Conservation (phyloP, 1,140 invertebrate species). For the Drosophila bocqueti region DNA sequence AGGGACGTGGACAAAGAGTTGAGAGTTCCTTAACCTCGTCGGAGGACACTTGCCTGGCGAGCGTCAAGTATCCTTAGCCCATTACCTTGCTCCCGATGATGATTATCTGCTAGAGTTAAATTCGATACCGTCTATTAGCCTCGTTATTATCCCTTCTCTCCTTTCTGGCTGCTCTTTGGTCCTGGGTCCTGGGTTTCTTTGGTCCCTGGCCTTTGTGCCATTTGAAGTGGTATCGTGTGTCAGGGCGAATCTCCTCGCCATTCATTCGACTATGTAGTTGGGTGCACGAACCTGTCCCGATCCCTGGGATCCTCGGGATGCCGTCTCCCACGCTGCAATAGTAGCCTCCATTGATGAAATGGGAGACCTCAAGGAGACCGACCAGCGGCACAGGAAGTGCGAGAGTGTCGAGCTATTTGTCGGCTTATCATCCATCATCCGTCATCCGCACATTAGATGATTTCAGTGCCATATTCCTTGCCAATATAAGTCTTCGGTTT, state of each 20-base stretch:
- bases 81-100: conserved; percentile 63
- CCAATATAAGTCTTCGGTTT: conserved; percentile 70
- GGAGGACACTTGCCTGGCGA: conserved; percentile 64
- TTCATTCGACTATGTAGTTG: conserved; percentile 26
- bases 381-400: conserved; percentile 58
- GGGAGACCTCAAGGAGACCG: conserved; percentile 40
- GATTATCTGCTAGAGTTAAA: conserved; percentile 84
- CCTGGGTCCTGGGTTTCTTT: neutral
- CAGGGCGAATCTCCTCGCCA: conserved; percentile 50
- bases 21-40: conserved; percentile 62
- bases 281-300: conserved; percentile 52
- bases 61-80: conserved; percentile 78
- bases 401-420: conserved; percentile 61
- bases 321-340: conserved; percentile 69
- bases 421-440: conserved; percentile 73
- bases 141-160: conserved; percentile 79
- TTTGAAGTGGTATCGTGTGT: conserved; percentile 83
- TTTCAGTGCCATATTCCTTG: conserved; percentile 29
- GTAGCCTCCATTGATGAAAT: conserved; percentile 71
- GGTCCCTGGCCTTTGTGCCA: conserved; percentile 23
- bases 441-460: conserved; percentile 61
- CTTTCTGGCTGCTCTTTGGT: conserved; percentile 5
- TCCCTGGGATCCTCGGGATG: neutral
- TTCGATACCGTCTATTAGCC: conserved; percentile 85
- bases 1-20: conserved; percentile 53